Conservation (phyloP, 2,888 invertebrate genomes). For the Barypeithes pellucidus region DNA sequence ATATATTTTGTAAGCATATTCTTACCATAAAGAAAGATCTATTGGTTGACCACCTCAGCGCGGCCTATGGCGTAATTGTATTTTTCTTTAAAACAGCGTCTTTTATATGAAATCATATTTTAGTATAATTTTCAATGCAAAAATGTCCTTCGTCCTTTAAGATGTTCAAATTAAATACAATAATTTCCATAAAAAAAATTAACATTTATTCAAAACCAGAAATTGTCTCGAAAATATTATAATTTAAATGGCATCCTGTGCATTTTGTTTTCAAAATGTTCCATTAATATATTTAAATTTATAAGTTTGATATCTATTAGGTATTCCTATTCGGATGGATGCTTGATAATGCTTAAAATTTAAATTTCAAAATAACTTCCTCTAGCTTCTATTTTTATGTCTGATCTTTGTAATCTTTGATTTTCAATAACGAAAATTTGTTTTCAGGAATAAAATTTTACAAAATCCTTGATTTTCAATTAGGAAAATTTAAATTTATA, state of each 20-base stretch:
- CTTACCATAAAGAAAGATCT: no score
- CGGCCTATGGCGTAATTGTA: no score
- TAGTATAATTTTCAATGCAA: no score
- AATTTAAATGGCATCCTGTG: conserved; percentile 13
- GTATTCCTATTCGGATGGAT: conserved; percentile 40
- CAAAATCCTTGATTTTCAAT: neutral
- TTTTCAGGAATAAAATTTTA: neutral
- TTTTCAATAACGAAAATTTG: neutral
- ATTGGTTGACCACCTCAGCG: no score
- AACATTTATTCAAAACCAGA: conserved; percentile 7
- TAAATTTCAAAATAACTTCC: conserved; percentile 35
- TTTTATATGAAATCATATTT: no score
- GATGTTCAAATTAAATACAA: neutral
- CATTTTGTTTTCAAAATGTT: conserved; percentile 18
- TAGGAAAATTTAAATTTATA: neutral
- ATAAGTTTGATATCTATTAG: conserved; percentile 8
- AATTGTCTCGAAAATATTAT: neutral
- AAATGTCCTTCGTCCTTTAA: no score
- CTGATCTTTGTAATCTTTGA: neutral
- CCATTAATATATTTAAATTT: conserved; percentile 21
- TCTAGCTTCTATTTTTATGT: conserved; percentile 23
- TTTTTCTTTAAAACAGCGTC: no score
- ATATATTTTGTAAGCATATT: no score
- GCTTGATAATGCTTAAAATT: conserved; percentile 31
- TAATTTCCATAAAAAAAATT: conserved; percentile 3